Percentiles rank a stretch among this genome's conserved stretches.
Evolutionary conservation across 2,113 vertebrate genomes (phyloP).

Genomic region (Clarias gariepinus): DNA sequence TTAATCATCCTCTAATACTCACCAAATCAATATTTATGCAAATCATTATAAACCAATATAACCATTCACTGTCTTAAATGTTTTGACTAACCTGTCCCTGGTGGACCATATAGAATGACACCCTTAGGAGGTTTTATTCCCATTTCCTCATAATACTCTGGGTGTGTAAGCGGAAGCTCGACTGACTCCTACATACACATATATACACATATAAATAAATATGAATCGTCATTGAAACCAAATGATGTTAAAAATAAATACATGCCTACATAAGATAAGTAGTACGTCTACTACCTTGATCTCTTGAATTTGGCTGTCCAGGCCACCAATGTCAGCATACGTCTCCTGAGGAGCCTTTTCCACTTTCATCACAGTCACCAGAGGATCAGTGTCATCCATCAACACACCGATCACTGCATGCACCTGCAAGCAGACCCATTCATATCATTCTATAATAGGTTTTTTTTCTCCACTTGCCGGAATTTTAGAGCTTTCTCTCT

Average conservation of each 20-base stretch:
- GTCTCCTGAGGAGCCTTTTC: constrained; percentile 98
- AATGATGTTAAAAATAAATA: background rate
- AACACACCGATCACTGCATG: constrained; percentile 96
- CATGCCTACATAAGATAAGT: background rate
- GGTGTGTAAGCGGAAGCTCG: constrained; percentile 96
- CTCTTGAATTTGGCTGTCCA: constrained; percentile 98
- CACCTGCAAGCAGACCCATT: constrained; percentile 73
- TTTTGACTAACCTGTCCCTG: constrained; percentile 86
- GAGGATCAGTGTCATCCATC: constrained; percentile 96
- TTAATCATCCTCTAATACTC: background rate
- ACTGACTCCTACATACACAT: constrained; percentile 85
- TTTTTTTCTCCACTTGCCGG: background rate
- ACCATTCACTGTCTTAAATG: background rate
- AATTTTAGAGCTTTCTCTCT: background rate
- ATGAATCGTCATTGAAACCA: background rate
- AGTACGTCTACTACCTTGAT: constrained; percentile 81
- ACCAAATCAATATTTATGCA: background rate
- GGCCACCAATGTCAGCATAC: constrained; percentile 92
- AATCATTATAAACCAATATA: background rate
- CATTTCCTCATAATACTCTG: constrained; percentile 99
- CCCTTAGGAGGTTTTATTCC: constrained; percentile 98
- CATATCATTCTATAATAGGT: background rate
- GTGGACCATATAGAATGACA: constrained; percentile 94
- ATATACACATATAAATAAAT: background rate
- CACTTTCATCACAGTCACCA: constrained; percentile 98